Base-by-base conservation (phyloP, 1,140 invertebrate species). In the Venturia canescens region DNA sequence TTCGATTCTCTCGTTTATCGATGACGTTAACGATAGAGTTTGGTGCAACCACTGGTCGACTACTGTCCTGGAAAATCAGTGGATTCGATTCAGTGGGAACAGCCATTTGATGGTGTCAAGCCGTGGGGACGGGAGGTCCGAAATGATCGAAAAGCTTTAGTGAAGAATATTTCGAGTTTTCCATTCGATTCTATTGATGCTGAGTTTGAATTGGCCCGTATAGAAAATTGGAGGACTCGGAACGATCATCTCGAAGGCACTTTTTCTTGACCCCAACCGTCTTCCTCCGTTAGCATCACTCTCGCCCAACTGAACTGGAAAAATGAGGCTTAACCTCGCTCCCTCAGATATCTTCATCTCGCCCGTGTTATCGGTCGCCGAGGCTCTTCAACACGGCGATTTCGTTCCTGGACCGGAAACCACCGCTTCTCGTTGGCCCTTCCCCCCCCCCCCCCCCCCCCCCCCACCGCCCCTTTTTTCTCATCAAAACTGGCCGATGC, bases 331-430 rank as follows among this genome's bases (percentile, higher is more conserved):
- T 63, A 63, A 63, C 57, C 57, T 26, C 18, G 57, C 57, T 63
- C 57, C n/a, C n/a, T 9, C 57, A 63, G n/a, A 63, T 21, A 26
- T 9, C n/a, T 11, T n/a, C n/a, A n/a, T n/a, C 57, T 21, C 57
- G 11, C 18, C 23, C 2, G 57, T 63, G 57, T 63, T 63, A 63
- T 63, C 57, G 57, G 57, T 9, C 1, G n/a, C n/a, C 4, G 21
- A 63, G 57, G 57, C 57, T 63, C 23, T 63, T 63, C 2, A 63
- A 53, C 50, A 26, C n/a, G 57, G 57, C 16, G 18, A 63, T 63
- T 21, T 16, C 57, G 57, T 63, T 21, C 57, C 57, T 63, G 57
- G 57, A 63, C 57, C 57, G 57, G 57, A 63, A 63, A 63, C 23
- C 57, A 21, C n/a, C 50, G 50, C 50, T 53, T 53, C 50, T 23